phyloP scores from a whole-genome alignment of 2,888 invertebrate species.

The Gonocerus acuteangulatus region DNA sequence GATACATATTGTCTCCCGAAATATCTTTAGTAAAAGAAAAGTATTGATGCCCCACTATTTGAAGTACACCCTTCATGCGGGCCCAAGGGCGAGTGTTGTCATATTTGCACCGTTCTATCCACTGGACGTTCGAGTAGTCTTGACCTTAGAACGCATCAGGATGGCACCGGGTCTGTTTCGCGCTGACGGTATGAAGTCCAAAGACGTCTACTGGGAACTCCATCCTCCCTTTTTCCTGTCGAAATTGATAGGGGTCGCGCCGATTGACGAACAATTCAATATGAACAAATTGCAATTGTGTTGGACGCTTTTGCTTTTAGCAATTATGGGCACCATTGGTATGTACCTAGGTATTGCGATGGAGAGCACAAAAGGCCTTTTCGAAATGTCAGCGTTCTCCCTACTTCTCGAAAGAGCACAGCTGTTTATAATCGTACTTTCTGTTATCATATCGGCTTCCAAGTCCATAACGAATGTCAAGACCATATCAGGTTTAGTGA shows the following conservation, averaged over 20 bases:
- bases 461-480: constrained; percentile 24
- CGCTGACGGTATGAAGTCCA: not conserved
- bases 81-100: too few species aligned
- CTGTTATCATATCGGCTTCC: constrained; percentile 17
- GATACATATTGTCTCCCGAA: too few species aligned
- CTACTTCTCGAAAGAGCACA: constrained; percentile 29
- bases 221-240: constrained; percentile 27
- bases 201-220: constrained; percentile 30
- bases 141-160: too few species aligned
- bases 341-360: constrained; percentile 24
- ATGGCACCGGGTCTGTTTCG: not conserved
- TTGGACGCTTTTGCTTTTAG: constrained; percentile 2
- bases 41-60: too few species aligned
- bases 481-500: constrained; percentile 18
- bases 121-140: too few species aligned
- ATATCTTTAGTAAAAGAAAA: too few species aligned
- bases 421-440: constrained; percentile 16
- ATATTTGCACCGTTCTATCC: too few species aligned
- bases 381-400: constrained; percentile 27
- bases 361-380: constrained; percentile 29
- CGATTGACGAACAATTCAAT: constrained; percentile 22
- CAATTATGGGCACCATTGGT: not conserved
- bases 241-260: constrained; percentile 27
- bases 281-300: not conserved
- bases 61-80: too few species aligned